Percentiles rank a stretch among this genome's conserved stretches.
phyloP scores from a whole-genome alignment of 2,113 vertebrate genomes.

The Barbus barbus region DNA sequence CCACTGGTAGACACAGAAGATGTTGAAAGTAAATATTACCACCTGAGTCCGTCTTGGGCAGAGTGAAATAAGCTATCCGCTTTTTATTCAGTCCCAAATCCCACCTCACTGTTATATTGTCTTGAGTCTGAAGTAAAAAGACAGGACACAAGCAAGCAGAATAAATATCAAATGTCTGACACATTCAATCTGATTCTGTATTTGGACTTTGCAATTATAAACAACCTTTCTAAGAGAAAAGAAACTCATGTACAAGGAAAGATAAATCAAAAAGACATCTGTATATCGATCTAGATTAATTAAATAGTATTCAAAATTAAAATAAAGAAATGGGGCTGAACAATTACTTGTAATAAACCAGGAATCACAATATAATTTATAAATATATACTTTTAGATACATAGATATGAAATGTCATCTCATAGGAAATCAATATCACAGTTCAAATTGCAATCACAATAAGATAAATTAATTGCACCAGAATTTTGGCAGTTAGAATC shows the following conservation, averaged over 20 bases:
- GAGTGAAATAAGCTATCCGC: constrained; percentile 97
- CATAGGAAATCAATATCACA: too few relatives aligned
- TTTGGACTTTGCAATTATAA: neutral
- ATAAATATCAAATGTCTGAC: neutral
- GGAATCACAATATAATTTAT: too few relatives aligned
- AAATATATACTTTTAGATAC: too few relatives aligned
- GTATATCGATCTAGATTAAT: neutral
- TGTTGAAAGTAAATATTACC: constrained; percentile 74
- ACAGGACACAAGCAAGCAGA: constrained; percentile 4
- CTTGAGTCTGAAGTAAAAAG: constrained; percentile 86
- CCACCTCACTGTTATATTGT: constrained; percentile 99
- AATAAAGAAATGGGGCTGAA: too few relatives aligned
- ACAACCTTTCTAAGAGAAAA: neutral
- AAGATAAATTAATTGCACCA: neutral
- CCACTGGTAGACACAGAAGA: constrained; percentile 57
- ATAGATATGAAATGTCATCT: too few relatives aligned
- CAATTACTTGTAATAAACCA: too few relatives aligned
- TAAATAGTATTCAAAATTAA: too few relatives aligned
- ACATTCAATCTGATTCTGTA: neutral
- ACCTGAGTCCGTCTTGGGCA: constrained; percentile 98
- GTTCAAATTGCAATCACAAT: too few relatives aligned
- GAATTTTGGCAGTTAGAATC: too few relatives aligned
- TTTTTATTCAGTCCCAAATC: constrained; percentile 99
- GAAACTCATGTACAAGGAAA: neutral
- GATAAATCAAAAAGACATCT: neutral